Conservation (phyloP, 2,113 vertebrate genomes). For the Chaenocephalus aceratus region DNA sequence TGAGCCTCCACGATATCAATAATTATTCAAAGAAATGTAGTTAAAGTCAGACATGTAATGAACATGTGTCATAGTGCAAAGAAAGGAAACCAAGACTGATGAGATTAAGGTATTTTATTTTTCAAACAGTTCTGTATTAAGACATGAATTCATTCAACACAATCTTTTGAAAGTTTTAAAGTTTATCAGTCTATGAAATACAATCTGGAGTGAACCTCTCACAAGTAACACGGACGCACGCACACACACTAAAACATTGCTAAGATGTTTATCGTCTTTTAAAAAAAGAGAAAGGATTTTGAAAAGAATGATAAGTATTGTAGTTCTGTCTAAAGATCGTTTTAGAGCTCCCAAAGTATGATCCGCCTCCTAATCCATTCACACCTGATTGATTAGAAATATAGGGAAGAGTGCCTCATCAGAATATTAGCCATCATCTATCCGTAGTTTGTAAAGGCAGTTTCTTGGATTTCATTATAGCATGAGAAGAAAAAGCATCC, state of each 20-base stretch:
- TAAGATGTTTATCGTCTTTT: conserved; percentile 62
- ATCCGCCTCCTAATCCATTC: conserved; percentile 56
- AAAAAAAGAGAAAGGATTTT: conserved; percentile 58
- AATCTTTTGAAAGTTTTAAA: conserved; percentile 81
- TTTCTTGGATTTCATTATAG: conserved; percentile 50
- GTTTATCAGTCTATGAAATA: conserved; percentile 82
- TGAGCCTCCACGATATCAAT: too few relatives aligned
- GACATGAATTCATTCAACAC: conserved; percentile 85
- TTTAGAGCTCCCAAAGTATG: conserved; percentile 55
- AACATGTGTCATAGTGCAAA: background rate
- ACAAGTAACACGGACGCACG: conserved; percentile 73
- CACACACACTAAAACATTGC: conserved; percentile 73
- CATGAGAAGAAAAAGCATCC: conserved; percentile 51
- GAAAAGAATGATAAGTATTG: conserved; percentile 62
- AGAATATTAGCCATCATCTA: conserved; percentile 28
- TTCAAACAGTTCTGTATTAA: conserved; percentile 85
- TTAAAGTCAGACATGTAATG: background rate
- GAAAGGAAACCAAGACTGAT: conserved; percentile 31
- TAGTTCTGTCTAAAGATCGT: conserved; percentile 71
- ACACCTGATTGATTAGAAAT: conserved; percentile 43
- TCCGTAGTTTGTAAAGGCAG: conserved; percentile 59
- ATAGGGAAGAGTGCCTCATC: conserved; percentile 23
- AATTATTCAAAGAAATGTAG: background rate
- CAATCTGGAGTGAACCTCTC: conserved; percentile 78
- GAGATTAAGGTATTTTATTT: conserved; percentile 84